Evolutionary conservation across 2,797 vertebrate species (phyloP).

Genomic region (Galago senegalensis): DNA sequence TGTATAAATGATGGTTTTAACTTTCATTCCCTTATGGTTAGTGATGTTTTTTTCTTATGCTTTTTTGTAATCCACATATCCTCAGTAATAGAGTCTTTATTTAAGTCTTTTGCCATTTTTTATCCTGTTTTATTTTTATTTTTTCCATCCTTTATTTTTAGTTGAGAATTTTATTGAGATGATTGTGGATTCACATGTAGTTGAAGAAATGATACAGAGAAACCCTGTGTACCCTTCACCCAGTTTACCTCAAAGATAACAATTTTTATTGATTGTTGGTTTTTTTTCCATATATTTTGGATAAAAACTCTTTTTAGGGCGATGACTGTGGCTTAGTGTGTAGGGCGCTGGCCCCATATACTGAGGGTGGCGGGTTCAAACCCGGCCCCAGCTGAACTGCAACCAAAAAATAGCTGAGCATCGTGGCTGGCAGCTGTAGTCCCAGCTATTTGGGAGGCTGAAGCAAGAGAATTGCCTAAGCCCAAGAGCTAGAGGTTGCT

Average conservation of each 20-base stretch:
- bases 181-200: background rate
- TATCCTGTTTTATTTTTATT: slow-evolving; percentile 22
- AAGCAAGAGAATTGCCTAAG: too few species aligned
- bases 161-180: background rate
- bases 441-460: too few species aligned
- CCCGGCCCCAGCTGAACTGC: too few species aligned
- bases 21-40: slow-evolving; percentile 20
- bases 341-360: too few species aligned
- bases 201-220: background rate
- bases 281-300: background rate
- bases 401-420: too few species aligned
- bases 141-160: slow-evolving; percentile 20
- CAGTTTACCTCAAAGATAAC: background rate
- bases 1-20: background rate
- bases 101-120: background rate
- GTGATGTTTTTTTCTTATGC: background rate
- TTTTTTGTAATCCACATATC: background rate
- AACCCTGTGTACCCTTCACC: background rate
- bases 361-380: too few species aligned
- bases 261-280: background rate
- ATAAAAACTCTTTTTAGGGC: background rate
- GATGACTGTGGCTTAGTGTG: too few species aligned
- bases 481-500: too few species aligned
- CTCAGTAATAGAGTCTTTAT: background rate
- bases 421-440: too few species aligned